These are phyloP conservation scores for Caenorhabditis latens DNA, from an alignment of 1,140 invertebrate genomes.

Conservation along the genomic window DNA sequence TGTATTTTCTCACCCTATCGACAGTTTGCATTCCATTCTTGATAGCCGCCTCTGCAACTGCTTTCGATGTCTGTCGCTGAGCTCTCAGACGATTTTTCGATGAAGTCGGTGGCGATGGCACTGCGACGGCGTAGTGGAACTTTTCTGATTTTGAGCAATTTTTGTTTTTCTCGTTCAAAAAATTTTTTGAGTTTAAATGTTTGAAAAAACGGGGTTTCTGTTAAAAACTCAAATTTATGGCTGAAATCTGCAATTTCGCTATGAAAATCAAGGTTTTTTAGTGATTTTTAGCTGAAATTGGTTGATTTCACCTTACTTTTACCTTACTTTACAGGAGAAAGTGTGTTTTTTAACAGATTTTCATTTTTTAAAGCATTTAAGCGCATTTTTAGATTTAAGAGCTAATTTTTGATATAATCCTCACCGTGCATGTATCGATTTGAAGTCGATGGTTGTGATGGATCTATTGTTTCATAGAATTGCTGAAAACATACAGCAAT, in stretches of 20 bases:
- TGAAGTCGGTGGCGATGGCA: neutral
- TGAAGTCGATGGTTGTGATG: neutral
- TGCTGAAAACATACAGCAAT: neutral
- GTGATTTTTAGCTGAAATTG: too few relatives aligned
- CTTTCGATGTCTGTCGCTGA: neutral
- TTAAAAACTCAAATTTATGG: too few relatives aligned
- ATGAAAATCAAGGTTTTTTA: too few relatives aligned
- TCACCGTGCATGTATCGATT: neutral
- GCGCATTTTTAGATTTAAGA: neutral
- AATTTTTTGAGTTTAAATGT: neutral
- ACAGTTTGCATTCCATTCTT: constrained; percentile 39
- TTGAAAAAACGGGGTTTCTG: too few relatives aligned
- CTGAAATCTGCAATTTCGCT: too few relatives aligned
- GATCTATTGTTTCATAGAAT: constrained; percentile 4
- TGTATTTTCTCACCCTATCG: constrained; percentile 29
- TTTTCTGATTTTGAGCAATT: neutral
- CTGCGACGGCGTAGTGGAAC: neutral
- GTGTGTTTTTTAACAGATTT: neutral
- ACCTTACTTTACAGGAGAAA: too few relatives aligned
- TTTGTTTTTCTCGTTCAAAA: too few relatives aligned
- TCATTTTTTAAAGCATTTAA: too few relatives aligned
- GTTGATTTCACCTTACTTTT: too few relatives aligned
- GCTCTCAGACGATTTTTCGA: neutral
- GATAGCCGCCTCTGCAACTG: neutral
- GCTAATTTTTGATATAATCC: neutral